Evolutionary conservation across 2,888 invertebrate species (phyloP).

Genomic region (Tolmerus cingulatus): DNA sequence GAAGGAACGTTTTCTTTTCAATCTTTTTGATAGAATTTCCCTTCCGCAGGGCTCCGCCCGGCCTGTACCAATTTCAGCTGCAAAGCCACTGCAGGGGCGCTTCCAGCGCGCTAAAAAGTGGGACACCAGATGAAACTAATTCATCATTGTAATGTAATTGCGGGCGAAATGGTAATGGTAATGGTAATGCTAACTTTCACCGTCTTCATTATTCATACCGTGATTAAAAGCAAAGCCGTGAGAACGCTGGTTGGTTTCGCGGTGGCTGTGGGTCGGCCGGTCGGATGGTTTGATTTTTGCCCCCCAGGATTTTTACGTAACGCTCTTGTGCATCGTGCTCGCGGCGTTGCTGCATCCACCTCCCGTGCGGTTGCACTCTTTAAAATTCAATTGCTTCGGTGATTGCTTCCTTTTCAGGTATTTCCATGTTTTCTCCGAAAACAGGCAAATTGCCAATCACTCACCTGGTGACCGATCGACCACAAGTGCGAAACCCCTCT

Average conservation of each 20-base stretch:
- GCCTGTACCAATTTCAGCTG: not conserved
- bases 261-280: not conserved
- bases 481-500: not conserved
- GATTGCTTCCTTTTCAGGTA: not conserved
- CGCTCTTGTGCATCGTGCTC: not conserved
- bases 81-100: not conserved
- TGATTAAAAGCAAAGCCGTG: constrained; percentile 13
- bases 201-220: constrained; percentile 20
- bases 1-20: constrained; percentile 18
- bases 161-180: constrained; percentile 5
- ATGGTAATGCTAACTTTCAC: constrained; percentile 22
- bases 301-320: not conserved
- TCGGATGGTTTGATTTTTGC: not conserved
- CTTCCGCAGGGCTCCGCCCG: not conserved
- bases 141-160: constrained; percentile 18
- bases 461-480: not conserved
- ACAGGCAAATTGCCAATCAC: not conserved
- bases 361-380: not conserved
- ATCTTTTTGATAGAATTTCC: constrained; percentile 16
- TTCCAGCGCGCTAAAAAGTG: not conserved
- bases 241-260: not conserved
- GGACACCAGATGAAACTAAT: constrained; percentile 9
- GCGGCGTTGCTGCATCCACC: not conserved
- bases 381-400: not conserved
- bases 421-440: not conserved